A percentile compares a stretch with the other conserved stretches of the same genome.
Conservation (phyloP, 2,888 invertebrate genomes). For the Synanthedon myopaeformis region DNA sequence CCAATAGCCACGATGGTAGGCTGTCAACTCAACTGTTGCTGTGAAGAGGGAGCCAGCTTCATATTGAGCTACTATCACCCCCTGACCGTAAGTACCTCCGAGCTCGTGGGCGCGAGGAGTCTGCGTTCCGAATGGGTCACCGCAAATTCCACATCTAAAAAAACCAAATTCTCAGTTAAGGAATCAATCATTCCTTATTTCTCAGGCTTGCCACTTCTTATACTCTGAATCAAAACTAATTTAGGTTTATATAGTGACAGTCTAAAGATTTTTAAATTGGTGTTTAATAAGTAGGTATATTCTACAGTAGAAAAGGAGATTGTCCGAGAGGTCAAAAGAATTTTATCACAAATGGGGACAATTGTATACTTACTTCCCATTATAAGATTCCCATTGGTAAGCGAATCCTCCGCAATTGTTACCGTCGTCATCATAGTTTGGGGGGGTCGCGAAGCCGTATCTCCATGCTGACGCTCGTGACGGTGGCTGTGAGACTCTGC, state of each 20-base stretch:
- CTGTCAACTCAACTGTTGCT: conserved; percentile 81
- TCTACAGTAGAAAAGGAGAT: too few species aligned
- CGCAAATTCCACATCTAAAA: conserved; percentile 81
- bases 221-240: too few species aligned
- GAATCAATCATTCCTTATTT: neutral
- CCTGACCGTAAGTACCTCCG: conserved; percentile 83
- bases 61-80: conserved; percentile 79
- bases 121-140: conserved; percentile 80
- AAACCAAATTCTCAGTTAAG: neutral
- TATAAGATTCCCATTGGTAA: conserved; percentile 79
- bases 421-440: conserved; percentile 88
- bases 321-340: too few species aligned
- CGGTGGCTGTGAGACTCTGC: conserved; percentile 81
- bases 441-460: conserved; percentile 80
- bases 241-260: too few species aligned
- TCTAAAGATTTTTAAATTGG: too few species aligned
- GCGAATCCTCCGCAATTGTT: conserved; percentile 85
- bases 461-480: conserved; percentile 86
- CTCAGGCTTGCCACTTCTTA: neutral
- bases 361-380: conserved; percentile 69
- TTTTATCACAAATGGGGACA: too few species aligned
- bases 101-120: conserved; percentile 81
- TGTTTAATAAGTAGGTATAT: too few species aligned
- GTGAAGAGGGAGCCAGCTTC: conserved; percentile 73
- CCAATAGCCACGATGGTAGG: conserved; percentile 87